Base-by-base conservation (phyloP, 2,888 invertebrate species). In the Calameuta filiformis region DNA sequence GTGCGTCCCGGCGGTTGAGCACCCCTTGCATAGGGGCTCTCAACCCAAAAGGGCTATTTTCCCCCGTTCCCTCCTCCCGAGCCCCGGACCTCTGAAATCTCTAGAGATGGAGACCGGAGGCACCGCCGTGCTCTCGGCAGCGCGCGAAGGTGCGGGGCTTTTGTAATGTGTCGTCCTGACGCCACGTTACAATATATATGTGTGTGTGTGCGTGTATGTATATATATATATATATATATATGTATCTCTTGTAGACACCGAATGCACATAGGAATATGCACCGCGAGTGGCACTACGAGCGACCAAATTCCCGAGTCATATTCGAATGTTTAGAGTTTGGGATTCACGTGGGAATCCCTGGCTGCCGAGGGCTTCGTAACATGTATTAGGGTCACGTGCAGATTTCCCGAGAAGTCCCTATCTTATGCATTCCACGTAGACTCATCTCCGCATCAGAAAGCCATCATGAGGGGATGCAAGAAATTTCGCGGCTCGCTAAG, bases 341-440 rank as follows among this genome's bases (percentile, higher is more conserved):
- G 84, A 85, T 86, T 85, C 84, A 82, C 85, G 85, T 80, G 85
- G 87, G 86, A 86, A 87, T 71, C 31, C 30, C 71, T 71, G 73
- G 35, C 73, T 12, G 74, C 23, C 34, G 78, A 75, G 78, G 75
- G 76, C 75, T 78, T 73, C 75, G 37, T 69, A 69, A 68, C 71
- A 68, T 68, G 87, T 89, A 89, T 89, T 89, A 89, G 84, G 88
- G 89, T 89, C 89, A 90, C 89, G 89, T 89, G 87, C 88, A 87
- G 89, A 89, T 89, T 89, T 88, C 85, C 83, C 86, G 83, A 74
- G 35, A 37, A 35, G 35, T 30, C 37, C 81, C 80, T 85, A 86
- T 88, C 86, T 88, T 88, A 89, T 89, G 88, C 89, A 84, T 81
- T 84, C 87, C 89, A 89, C 89, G 89, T 89, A 89, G 84, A 85